Evolutionary conservation across 2,888 invertebrate species (phyloP).

Genomic region (Rhamphomyia laevipes): DNA sequence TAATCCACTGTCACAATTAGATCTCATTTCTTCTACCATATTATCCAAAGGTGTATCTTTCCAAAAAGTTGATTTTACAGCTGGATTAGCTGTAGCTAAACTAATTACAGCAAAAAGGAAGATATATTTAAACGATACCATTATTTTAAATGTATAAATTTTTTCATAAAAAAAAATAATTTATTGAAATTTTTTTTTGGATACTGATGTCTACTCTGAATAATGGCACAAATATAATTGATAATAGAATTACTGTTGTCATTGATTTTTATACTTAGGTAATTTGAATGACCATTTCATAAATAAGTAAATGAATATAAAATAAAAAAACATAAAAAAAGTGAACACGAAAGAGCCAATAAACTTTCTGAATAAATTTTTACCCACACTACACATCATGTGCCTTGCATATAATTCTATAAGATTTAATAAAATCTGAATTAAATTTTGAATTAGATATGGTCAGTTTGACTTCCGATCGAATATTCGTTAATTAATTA

Average conservation of each 20-base stretch:
- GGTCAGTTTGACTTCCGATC: no score
- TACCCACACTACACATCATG: no score
- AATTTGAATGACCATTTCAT: no score
- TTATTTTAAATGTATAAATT: slow-evolving; percentile 8
- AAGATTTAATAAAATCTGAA: no score
- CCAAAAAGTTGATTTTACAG: slow-evolving; percentile 51
- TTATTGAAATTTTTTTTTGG: not conserved
- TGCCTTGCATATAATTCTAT: no score
- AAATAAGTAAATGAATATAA: no score
- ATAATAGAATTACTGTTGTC: slow-evolving; percentile 37
- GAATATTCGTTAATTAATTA: no score
- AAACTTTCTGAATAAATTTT: no score
- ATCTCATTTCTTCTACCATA: slow-evolving; percentile 64
- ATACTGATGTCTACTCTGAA: not conserved
- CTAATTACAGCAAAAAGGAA: slow-evolving; percentile 43
- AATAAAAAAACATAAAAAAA: no score
- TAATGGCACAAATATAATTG: slow-evolving; percentile 26
- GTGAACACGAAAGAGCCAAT: no score
- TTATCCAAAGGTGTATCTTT: slow-evolving; percentile 59
- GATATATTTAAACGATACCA: slow-evolving; percentile 24
- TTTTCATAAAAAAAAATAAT: no score
- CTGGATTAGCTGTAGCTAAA: slow-evolving; percentile 48
- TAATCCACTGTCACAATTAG: slow-evolving; percentile 59
- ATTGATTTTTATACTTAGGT: slow-evolving; percentile 35
- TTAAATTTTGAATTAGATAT: no score